Conservation (phyloP, 23 tunicate species). For the Oikopleura dioica region DNA sequence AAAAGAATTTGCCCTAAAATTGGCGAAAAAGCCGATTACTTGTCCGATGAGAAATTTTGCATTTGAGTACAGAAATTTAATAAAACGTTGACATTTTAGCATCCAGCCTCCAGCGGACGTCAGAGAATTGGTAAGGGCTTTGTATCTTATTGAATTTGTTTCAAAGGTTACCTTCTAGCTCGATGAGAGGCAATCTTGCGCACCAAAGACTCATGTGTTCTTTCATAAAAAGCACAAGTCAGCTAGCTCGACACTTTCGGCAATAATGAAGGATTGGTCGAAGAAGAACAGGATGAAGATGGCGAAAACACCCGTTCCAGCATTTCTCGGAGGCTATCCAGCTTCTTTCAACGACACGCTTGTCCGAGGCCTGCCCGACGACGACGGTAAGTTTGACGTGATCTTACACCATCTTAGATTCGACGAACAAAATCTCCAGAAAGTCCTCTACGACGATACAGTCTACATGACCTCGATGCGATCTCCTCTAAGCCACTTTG, state of each 20-base stretch:
- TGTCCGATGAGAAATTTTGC: no score
- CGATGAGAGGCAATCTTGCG: not conserved
- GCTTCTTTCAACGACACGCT: not conserved
- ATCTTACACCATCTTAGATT: not conserved
- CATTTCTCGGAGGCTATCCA: not conserved
- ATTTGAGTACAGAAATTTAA: no score
- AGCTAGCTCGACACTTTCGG: not conserved
- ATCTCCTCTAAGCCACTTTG: not conserved
- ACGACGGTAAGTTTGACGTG: not conserved
- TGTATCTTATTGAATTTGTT: no score
- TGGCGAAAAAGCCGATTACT: no score
- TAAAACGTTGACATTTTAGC: no score
- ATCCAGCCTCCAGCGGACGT: no score
- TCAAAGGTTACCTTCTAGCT: no score
- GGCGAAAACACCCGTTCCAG: not conserved
- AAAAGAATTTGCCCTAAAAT: no score
- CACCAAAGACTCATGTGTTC: not conserved
- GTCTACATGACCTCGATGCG: not conserved
- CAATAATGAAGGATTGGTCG: not conserved
- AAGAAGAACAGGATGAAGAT: not conserved
- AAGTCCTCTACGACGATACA: not conserved
- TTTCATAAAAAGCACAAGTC: not conserved
- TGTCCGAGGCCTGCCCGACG: not conserved
- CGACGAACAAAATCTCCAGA: not conserved
- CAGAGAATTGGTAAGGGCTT: no score